Base-by-base conservation (phyloP, 1,140 invertebrate genomes). In the Drosophila varians region DNA sequence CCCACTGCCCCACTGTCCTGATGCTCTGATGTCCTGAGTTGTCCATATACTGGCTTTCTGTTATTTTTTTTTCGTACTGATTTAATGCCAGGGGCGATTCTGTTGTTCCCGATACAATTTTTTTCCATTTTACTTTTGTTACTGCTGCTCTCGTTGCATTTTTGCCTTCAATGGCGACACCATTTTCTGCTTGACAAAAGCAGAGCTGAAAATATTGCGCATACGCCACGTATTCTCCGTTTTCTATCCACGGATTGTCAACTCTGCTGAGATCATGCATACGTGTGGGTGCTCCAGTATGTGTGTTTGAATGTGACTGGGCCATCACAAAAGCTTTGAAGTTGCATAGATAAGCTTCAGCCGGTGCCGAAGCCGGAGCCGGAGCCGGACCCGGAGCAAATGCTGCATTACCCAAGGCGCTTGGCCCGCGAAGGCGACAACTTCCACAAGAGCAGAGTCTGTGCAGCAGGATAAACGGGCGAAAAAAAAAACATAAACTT, bases 301-400 rank as follows among this genome's bases (percentile, higher is more conserved):
- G 54, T 61, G 58, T 46, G 26, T 56, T 21, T 55, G 53, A 46
- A 23, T 83, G 64, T 60, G 64, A 58, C 49, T 25, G 53, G 36
- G 73, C 68, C 77, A 45, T 77, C 76, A 84, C 76, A 87, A 87
- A 87, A 80, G 80, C 80, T 86, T 86, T 77, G 80, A 80, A 87
- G 80, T 77, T 86, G 76, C 80, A 86, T 87, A 87, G 80, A 86
- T 87, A 86, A 86, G 80, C 60, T 34, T 49, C 65, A 21, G 21
- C 21, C 21, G 21, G 28, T 11, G 28, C 28, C 28, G 25, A 6
- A 31, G 52, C 38, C 21, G 51, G 48, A 21, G 21, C 21, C 21
- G 21, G 28, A 31, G 28, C 28, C 28, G 25, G 25, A 31, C 47
- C 38, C 21, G 51, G 48, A 58, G 79, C 72, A 78, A 77, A 62